Conservation (phyloP, 2,113 vertebrate species). For the Bungarus multicinctus region DNA sequence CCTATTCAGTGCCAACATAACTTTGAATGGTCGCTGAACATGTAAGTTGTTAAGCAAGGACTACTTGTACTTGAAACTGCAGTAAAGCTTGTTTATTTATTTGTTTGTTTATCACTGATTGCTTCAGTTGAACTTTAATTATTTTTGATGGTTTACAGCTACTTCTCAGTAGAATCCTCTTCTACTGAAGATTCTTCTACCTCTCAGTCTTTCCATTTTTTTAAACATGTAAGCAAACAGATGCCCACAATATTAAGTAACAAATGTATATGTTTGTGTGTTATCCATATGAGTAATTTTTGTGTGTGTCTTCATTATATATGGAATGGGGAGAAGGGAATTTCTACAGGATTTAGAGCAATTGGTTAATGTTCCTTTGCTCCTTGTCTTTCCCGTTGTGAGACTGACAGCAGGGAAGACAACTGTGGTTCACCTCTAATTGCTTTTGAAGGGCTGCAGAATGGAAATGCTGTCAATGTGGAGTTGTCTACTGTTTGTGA, state of each 20-base stretch:
- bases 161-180: neutral
- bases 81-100: neutral
- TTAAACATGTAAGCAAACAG: neutral
- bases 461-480: neutral
- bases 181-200: too few relatives aligned
- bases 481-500: neutral
- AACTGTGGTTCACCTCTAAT: neutral
- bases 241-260: neutral
- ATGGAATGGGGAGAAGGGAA: neutral
- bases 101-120: neutral
- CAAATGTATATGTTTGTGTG: neutral
- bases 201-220: neutral
- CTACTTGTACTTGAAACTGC: neutral
- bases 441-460: neutral
- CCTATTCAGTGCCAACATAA: neutral
- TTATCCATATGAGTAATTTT: neutral
- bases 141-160: neutral
- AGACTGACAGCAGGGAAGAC: neutral
- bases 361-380: neutral
- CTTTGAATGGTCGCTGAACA: neutral
- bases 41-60: neutral
- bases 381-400: neutral
- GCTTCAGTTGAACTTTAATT: neutral
- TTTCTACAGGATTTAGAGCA: neutral
- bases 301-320: neutral